These are phyloP conservation scores for Epiblema foenella DNA, from an alignment of 2,888 invertebrate species.

Conservation along the genomic window DNA sequence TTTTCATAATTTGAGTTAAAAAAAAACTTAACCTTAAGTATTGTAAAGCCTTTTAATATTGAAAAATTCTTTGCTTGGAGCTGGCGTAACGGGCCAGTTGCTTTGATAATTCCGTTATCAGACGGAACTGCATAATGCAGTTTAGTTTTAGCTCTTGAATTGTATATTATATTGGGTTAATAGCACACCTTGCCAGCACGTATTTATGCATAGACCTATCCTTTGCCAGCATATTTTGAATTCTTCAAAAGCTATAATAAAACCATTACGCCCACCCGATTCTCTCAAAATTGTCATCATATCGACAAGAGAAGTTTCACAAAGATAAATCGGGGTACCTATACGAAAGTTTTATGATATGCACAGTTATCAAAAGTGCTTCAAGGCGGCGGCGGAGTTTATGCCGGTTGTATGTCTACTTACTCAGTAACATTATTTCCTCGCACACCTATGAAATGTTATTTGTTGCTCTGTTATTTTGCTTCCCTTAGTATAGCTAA, in stretches of 20 bases:
- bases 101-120: too few relatives aligned
- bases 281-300: conserved; percentile 61
- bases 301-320: conserved; percentile 71
- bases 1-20: too few relatives aligned
- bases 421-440: conserved; percentile 50
- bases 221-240: background rate
- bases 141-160: too few relatives aligned
- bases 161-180: too few relatives aligned
- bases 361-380: conserved; percentile 76
- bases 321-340: conserved; percentile 75
- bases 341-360: conserved; percentile 77
- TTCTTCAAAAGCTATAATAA: background rate
- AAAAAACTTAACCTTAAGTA: too few relatives aligned
- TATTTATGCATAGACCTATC: too few relatives aligned
- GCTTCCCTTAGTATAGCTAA: conserved; percentile 56
- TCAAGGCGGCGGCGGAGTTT: conserved; percentile 58
- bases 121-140: too few relatives aligned
- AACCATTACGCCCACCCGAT: too few relatives aligned
- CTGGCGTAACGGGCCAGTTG: too few relatives aligned
- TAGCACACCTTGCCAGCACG: too few relatives aligned
- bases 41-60: too few relatives aligned
- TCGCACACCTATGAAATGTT: conserved; percentile 63
- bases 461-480: conserved; percentile 67
- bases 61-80: too few relatives aligned
- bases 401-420: conserved; percentile 56